phyloP scores from a whole-genome alignment of 1,140 invertebrate genomes.

The Reticulitermes speratus region DNA sequence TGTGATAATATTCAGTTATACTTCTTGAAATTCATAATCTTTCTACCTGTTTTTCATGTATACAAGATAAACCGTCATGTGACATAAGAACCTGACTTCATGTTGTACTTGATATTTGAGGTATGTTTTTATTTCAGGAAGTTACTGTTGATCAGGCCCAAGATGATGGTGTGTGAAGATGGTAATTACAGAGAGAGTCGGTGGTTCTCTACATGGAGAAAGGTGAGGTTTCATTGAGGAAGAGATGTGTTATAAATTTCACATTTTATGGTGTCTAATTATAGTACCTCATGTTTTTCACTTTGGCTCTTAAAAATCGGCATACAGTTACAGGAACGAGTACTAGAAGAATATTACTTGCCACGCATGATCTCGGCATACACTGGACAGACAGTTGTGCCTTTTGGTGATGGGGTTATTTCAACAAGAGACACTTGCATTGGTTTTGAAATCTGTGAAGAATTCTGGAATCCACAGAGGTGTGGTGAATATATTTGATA shows the following conservation, averaged over 20 bases:
- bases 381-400: constrained; percentile 80
- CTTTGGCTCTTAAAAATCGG: background rate
- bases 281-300: background rate
- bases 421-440: constrained; percentile 91
- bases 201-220: constrained; percentile 95
- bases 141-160: constrained; percentile 92
- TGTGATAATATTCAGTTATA: too few species aligned
- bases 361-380: constrained; percentile 82
- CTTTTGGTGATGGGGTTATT: constrained; percentile 93
- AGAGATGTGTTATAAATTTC: background rate
- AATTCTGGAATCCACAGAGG: constrained; percentile 91
- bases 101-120: background rate
- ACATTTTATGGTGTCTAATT: background rate
- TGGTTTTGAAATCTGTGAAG: constrained; percentile 98
- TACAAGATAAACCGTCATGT: too few species aligned
- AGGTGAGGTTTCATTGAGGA: constrained; percentile 52
- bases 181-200: constrained; percentile 94
- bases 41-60: too few species aligned
- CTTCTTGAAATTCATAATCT: too few species aligned
- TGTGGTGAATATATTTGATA: constrained; percentile 40
- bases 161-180: constrained; percentile 90
- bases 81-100: too few species aligned
- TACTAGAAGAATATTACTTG: constrained; percentile 46
- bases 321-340: background rate
- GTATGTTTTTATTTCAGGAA: constrained; percentile 53